These are phyloP conservation scores for Drosophila nr. fundita DNA, from an alignment of 2,888 invertebrate genomes.

Conservation along the genomic window DNA sequence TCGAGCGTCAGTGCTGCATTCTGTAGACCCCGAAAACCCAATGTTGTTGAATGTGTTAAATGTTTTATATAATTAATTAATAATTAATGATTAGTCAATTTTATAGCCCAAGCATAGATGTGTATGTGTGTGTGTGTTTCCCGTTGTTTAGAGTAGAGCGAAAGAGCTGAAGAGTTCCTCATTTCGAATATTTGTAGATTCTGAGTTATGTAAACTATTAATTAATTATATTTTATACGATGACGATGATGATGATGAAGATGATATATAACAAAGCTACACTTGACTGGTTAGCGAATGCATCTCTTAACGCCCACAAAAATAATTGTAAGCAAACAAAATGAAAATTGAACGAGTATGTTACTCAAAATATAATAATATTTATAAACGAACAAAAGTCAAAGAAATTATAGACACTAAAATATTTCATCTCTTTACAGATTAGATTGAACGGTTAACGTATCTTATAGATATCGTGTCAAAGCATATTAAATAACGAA, in stretches of 20 bases:
- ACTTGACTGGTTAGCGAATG: slow-evolving; percentile 15
- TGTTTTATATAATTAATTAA: slow-evolving; percentile 19
- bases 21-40: slow-evolving; percentile 62
- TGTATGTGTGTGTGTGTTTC: slow-evolving; percentile 25
- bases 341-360: neutral
- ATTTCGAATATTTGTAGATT: slow-evolving; percentile 50
- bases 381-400: neutral
- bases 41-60: slow-evolving; percentile 41
- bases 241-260: neutral
- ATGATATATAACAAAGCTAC: slow-evolving; percentile 13
- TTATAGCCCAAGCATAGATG: slow-evolving; percentile 12
- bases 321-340: neutral
- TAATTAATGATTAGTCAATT: slow-evolving; percentile 47
- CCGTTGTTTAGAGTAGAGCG: slow-evolving; percentile 55
- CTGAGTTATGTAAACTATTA: slow-evolving; percentile 58
- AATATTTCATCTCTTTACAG: neutral
- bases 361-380: neutral
- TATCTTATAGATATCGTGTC: neutral
- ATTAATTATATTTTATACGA: slow-evolving; percentile 54
- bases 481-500: neutral
- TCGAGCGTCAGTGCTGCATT: slow-evolving; percentile 82
- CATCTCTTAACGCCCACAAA: neutral
- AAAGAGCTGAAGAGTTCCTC: slow-evolving; percentile 60
- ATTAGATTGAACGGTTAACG: neutral
- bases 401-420: neutral